phyloP scores from a whole-genome alignment of 2,113 vertebrate species.

The Coptodon rendalli region DNA sequence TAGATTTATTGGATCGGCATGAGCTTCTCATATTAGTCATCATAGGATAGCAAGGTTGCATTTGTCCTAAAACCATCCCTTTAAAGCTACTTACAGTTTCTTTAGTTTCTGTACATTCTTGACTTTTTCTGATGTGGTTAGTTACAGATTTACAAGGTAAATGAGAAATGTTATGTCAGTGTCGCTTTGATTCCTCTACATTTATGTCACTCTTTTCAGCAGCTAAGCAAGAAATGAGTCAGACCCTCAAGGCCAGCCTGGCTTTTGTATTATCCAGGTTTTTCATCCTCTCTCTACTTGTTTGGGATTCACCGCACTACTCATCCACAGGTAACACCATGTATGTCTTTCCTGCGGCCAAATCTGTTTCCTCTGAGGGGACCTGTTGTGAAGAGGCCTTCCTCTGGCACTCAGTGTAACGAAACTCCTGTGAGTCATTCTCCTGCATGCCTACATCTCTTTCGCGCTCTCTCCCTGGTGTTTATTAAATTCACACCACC shows the following conservation, averaged over 20 bases:
- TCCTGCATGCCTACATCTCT: conserved; percentile 14
- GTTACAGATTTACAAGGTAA: not conserved
- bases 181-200: not conserved
- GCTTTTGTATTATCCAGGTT: not conserved
- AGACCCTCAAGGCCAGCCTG: not conserved
- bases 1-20: not conserved
- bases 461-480: not conserved
- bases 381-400: conserved; percentile 26
- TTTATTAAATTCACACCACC: conserved; percentile 48
- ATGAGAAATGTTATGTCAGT: not conserved
- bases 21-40: not conserved
- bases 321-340: conserved; percentile 48
- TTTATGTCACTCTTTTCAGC: not conserved
- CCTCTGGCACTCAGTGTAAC: conserved; percentile 22
- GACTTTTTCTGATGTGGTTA: not conserved
- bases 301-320: not conserved
- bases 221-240: not conserved
- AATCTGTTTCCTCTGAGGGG: not conserved
- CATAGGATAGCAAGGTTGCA: not conserved
- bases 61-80: not conserved
- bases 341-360: conserved; percentile 54
- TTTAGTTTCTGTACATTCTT: not conserved
- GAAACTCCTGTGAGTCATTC: conserved; percentile 50
- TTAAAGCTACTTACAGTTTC: not conserved
- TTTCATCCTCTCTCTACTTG: not conserved